Conservation (phyloP, 2,113 vertebrate genomes). For the Pygathrix nemaeus region DNA sequence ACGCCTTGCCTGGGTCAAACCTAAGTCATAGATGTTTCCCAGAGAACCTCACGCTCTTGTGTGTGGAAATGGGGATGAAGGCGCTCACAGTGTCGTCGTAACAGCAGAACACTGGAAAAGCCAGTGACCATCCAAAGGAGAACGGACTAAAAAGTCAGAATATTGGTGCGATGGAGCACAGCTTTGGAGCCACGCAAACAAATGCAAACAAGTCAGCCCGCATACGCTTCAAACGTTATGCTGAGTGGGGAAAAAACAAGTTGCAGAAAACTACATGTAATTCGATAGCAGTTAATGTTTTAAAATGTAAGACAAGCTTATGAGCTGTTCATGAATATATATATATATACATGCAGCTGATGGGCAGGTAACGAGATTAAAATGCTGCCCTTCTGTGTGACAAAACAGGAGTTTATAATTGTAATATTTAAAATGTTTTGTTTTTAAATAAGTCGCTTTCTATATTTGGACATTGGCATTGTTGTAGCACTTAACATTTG, state of each 20-base stretch:
- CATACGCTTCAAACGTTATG: background rate
- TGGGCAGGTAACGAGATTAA: background rate
- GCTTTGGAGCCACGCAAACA: rapidly evolving
- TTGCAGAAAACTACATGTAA: background rate
- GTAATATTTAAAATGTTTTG: background rate
- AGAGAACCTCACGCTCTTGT: background rate
- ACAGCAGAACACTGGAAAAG: background rate
- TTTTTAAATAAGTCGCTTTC: background rate
- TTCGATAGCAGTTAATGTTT: background rate
- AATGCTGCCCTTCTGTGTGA: background rate
- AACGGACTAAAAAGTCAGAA: background rate
- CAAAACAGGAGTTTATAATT: background rate
- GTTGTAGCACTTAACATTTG: background rate
- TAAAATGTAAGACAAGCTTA: background rate
- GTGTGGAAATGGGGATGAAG: background rate
- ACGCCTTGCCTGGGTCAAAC: no score
- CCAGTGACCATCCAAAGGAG: background rate
- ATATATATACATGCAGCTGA: no score
- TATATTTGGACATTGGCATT: rapidly evolving
- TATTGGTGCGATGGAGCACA: background rate
- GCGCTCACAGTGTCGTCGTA: background rate
- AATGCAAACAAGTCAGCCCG: rapidly evolving
- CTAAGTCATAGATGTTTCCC: background rate
- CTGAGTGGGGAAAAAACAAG: background rate
- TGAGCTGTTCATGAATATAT: background rate